A percentile compares a stretch with the other conserved stretches of the same genome.
Conservation (phyloP, 2,113 vertebrate genomes). For the Penelope pileata region DNA sequence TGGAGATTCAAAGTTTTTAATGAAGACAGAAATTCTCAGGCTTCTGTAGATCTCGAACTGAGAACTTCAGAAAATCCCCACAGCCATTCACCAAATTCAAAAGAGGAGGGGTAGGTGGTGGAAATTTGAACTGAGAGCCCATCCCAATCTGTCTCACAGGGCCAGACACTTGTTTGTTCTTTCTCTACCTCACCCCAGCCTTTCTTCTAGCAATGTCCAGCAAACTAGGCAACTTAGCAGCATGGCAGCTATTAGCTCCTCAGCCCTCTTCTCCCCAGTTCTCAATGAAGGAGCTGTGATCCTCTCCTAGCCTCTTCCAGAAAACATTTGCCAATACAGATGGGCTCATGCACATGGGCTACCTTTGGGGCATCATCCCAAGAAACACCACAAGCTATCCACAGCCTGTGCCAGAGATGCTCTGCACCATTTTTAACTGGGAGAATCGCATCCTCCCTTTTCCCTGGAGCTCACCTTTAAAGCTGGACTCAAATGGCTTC, state of each 20-base stretch:
- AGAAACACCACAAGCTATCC: neutral
- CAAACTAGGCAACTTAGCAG: neutral
- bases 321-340: neutral
- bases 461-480: neutral
- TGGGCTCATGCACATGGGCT: accelerated
- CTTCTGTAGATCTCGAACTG: neutral
- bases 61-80: neutral
- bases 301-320: neutral
- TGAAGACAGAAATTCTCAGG: neutral
- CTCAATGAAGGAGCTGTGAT: neutral
- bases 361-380: neutral
- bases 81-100: neutral
- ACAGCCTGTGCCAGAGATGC: neutral
- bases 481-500: neutral
- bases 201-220: neutral
- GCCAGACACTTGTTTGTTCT: neutral
- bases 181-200: neutral
- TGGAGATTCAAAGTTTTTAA: neutral
- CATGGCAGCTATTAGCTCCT: neutral
- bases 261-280: neutral
- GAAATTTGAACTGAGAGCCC: neutral
- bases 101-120: neutral
- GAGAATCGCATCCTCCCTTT: neutral
- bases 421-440: neutral
- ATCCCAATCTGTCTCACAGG: neutral